Evolutionary conservation across 2,888 invertebrate species (phyloP), one percentile per base, ranked within the genome.

Genomic region (Papilio gigon): DNA sequence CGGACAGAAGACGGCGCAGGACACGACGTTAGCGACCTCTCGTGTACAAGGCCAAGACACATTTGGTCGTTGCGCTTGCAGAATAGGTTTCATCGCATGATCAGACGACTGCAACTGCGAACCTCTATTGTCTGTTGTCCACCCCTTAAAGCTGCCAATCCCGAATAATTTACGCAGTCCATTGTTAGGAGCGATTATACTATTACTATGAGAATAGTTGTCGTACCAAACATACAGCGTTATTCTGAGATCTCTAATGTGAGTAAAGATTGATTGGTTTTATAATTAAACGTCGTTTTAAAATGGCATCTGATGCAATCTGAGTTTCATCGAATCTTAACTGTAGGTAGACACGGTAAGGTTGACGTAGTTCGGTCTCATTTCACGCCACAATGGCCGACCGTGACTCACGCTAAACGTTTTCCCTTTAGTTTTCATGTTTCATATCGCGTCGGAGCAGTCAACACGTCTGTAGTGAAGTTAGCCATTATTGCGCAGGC

Each of bases 401-500:
- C 20, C 33, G 42, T 64, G 68, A 59, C 64, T 64, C 59, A 64
- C 58, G 25, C 6, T 40, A 14, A 17, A n/a, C 63, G 58, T 65
- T 69, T 69, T 65, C 60, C 65, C 47, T 65, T 50, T 64, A 53
- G 40, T 69, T 69, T 69, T 69, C 60, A 69, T 56, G 60, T 65
- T 61, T 42, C 65, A 40, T 22, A 37, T 40, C 14, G 60, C 53
- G 33, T 25, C 25, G 33, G 53, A 56, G 60, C 40, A 61, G 56
- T 59, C 40, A 65, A 59, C 60, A 65, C 69, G 65, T 69, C 35
- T 53, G 59, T 37, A 58, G 65, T 70, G 71, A 71, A 71, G 68
- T 50, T 42, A 68, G 72, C 70, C 56, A 70, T 65, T 70, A 64
- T 75, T 82, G 84, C 83, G 84, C 83, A 75, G 73, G 77, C 81